These are phyloP conservation scores for Scatophagus argus DNA, from an alignment of 2,113 vertebrate genomes.

Conservation along the genomic window DNA sequence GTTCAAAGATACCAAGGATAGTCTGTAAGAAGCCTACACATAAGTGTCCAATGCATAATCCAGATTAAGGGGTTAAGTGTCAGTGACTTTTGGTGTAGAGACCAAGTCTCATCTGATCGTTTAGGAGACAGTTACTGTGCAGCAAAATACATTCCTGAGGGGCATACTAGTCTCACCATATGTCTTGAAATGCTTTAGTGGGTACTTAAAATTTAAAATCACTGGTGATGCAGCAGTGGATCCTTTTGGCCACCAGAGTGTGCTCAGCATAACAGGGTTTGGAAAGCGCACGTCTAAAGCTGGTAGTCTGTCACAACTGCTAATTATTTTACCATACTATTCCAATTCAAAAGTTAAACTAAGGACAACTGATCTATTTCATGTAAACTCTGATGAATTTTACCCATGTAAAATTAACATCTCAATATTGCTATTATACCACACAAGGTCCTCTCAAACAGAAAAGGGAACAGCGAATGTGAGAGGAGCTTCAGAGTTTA, in stretches of 20 bases:
- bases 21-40: not conserved
- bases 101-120: no score
- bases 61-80: not conserved
- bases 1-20: not conserved
- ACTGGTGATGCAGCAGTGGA: not conserved
- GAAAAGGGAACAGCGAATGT: slow-evolving; percentile 52
- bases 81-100: not conserved
- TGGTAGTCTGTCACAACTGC: not conserved
- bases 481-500: slow-evolving; percentile 71
- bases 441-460: slow-evolving; percentile 40
- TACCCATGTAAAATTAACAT: no score
- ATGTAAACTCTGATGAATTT: not conserved
- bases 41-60: not conserved
- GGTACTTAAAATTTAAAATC: not conserved
- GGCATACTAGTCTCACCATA: not conserved
- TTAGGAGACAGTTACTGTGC: not conserved
- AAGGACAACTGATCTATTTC: not conserved
- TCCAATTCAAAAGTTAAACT: not conserved
- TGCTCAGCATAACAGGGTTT: not conserved
- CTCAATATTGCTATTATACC: not conserved
- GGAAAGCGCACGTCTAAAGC: not conserved
- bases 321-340: not conserved
- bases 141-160: not conserved
- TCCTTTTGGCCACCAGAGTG: not conserved
- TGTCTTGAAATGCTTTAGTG: not conserved